phyloP scores from a whole-genome alignment of 1,140 invertebrate genomes.

The Drosophila nigrodunni region DNA sequence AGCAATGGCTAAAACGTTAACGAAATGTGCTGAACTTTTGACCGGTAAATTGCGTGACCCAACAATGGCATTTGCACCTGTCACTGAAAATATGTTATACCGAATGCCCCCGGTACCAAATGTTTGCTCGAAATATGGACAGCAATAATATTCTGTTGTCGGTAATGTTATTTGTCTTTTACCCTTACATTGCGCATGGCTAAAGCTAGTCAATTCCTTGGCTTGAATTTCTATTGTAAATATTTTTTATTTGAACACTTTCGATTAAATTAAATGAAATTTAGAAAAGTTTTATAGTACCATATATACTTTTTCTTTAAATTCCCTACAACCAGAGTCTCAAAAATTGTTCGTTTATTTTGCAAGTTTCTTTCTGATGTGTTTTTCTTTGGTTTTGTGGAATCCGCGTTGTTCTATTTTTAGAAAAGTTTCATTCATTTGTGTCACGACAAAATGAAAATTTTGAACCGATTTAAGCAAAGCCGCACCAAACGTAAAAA shows the following conservation, averaged over 20 bases:
- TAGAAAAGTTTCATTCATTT: constrained; percentile 29
- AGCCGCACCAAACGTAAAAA: constrained; percentile 35
- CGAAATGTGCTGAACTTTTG: constrained; percentile 44
- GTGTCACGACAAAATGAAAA: constrained; percentile 21
- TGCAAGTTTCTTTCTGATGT: neutral
- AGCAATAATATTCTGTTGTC: constrained; percentile 3
- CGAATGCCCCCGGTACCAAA: neutral
- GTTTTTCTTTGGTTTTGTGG: constrained; percentile 16
- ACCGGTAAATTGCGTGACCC: constrained; percentile 55
- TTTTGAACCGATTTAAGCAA: constrained; percentile 29
- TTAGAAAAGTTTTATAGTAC: neutral
- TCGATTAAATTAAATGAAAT: no score
- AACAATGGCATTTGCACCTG: constrained; percentile 63
- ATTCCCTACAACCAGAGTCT: neutral
- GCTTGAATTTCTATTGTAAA: no score
- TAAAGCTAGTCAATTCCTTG: no score
- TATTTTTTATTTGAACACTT: no score
- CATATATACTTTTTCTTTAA: no score
- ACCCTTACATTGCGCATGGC: neutral
- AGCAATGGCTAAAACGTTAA: constrained; percentile 9
- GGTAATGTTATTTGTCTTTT: constrained; percentile 14
- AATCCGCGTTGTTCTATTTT: constrained; percentile 42
- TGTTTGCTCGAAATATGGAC: constrained; percentile 12
- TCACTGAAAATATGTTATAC: constrained; percentile 26
- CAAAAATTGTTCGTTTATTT: neutral